A percentile compares a stretch with the other conserved stretches of the same genome.
phyloP scores from a whole-genome alignment of 2,797 vertebrate species.

The Fistularia commersonii region DNA sequence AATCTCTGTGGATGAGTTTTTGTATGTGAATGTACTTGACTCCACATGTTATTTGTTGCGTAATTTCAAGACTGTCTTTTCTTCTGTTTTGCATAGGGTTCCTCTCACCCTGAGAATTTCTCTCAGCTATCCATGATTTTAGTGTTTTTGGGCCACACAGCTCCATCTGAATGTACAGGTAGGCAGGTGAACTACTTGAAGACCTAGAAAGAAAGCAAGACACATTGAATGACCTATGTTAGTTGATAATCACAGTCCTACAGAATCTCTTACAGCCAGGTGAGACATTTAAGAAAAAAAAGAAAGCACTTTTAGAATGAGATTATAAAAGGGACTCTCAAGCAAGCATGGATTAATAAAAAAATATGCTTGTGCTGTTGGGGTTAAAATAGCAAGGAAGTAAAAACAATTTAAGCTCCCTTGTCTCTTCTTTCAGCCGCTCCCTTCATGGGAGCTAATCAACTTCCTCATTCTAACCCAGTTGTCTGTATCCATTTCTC shows the following conservation, averaged over 20 bases:
- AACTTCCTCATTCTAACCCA: no score
- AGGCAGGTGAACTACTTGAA: conserved; percentile 7
- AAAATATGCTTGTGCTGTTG: no score
- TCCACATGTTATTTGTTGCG: conserved; percentile 74
- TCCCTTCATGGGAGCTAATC: no score
- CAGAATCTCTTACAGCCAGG: no score
- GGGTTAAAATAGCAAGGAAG: no score
- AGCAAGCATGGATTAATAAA: background rate
- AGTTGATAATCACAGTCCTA: no score
- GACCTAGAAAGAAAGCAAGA: conserved; percentile 35
- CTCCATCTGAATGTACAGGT: conserved; percentile 90
- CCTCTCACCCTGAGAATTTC: conserved; percentile 23
- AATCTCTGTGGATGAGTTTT: conserved; percentile 85
- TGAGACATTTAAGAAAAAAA: no score
- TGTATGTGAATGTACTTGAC: conserved; percentile 81
- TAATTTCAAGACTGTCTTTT: conserved; percentile 59
- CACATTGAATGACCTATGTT: background rate
- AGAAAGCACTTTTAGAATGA: no score
- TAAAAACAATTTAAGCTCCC: no score
- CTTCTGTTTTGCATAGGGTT: conserved; percentile 30
- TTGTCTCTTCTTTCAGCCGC: no score
- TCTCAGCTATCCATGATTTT: conserved; percentile 69
- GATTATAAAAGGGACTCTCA: no score
- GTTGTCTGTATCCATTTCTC: no score
- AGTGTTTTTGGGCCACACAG: conserved; percentile 79